Evolutionary conservation across 2,888 invertebrate species (phyloP).

Genomic region (Acheta domesticus): DNA sequence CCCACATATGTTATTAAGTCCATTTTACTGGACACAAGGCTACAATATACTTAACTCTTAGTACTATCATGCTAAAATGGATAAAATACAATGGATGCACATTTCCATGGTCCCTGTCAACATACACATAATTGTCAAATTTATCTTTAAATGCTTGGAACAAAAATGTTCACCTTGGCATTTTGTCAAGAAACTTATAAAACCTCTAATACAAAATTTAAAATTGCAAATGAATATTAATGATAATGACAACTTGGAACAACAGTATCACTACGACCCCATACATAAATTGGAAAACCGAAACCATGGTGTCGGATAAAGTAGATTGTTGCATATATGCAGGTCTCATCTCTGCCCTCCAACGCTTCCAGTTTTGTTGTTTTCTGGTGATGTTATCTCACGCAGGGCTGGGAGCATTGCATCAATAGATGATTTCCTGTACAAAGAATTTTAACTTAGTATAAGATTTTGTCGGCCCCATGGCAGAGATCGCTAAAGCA

Average conservation of each 20-base stretch:
- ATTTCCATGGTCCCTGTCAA: not conserved
- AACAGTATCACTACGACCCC: not conserved
- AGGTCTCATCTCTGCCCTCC: not conserved
- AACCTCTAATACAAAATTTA: not conserved
- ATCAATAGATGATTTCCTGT: constrained; percentile 54
- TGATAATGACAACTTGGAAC: constrained; percentile 2
- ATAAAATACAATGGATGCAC: not conserved
- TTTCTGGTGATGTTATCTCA: constrained; percentile 44
- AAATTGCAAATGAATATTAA: not conserved
- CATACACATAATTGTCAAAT: not conserved
- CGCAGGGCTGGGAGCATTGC: constrained; percentile 52
- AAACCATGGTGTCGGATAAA: too few species aligned
- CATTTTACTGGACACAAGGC: not conserved
- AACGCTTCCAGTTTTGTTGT: not conserved
- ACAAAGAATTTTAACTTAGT: constrained; percentile 32
- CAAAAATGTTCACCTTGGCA: not conserved
- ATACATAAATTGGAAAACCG: too few species aligned
- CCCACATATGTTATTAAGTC: too few species aligned
- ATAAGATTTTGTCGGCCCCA: too few species aligned
- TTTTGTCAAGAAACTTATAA: too few species aligned
- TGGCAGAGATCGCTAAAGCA: too few species aligned
- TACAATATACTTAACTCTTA: not conserved
- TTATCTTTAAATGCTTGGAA: not conserved
- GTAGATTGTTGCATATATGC: not conserved
- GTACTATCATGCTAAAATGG: not conserved